These are phyloP conservation scores for Paraescarpia echinospica DNA, from an alignment of 1,140 invertebrate genomes.

Conservation along the genomic window DNA sequence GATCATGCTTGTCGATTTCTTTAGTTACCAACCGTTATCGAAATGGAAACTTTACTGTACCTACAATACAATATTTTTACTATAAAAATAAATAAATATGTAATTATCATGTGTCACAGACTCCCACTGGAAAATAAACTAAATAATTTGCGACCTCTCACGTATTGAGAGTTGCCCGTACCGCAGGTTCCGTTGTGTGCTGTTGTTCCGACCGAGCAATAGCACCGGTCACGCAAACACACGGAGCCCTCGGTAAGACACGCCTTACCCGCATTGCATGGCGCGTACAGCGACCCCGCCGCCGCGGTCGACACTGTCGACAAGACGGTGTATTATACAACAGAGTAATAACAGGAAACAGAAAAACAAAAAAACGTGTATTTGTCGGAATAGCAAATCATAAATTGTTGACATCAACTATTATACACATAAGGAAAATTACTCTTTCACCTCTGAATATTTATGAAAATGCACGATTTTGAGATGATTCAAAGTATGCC, in stretches of 20 bases:
- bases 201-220: background rate
- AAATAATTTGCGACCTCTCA: background rate
- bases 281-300: constrained; percentile 12
- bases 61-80: no score
- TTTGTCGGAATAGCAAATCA: no score
- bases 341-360: no score
- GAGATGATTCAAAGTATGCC: no score
- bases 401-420: no score
- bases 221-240: background rate
- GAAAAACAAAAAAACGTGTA: no score
- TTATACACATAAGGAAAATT: no score
- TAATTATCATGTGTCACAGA: background rate
- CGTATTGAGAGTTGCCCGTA: background rate
- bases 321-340: background rate
- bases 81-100: background rate
- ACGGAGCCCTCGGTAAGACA: background rate
- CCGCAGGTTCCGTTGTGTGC: constrained; percentile 11
- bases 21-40: no score
- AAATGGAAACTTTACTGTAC: no score
- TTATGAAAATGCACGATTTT: no score
- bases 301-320: background rate
- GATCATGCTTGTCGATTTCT: no score
- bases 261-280: background rate
- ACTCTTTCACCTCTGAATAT: no score
- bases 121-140: background rate